Base-by-base conservation (phyloP, 1,140 invertebrate species). In the Bradynema listronoti region DNA sequence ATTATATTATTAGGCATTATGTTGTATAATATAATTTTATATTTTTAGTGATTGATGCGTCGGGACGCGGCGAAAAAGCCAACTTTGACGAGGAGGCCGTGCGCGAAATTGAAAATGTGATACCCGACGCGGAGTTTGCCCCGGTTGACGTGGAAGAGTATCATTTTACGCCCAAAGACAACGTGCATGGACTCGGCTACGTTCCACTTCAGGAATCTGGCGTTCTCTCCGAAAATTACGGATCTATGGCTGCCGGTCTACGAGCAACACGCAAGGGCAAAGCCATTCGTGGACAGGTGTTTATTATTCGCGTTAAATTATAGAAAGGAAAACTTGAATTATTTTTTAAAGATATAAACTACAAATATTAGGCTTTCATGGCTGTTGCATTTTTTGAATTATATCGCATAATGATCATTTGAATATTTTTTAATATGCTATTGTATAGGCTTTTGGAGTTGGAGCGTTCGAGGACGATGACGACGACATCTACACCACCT, bases 371-470 rank as follows among this genome's bases (percentile, higher is more conserved):
- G n/a, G n/a, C n/a, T n/a, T n/a, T n/a, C n/a, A n/a, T n/a, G n/a
- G n/a, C n/a, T n/a, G n/a, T n/a, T n/a, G n/a, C n/a, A n/a, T n/a
- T n/a, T n/a, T n/a, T n/a, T n/a, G n/a, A n/a, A n/a, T n/a, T n/a
- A n/a, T n/a, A n/a, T n/a, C n/a, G n/a, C n/a, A n/a, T n/a, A n/a
- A n/a, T n/a, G n/a, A n/a, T n/a, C n/a, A n/a, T n/a, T n/a, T n/a
- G n/a, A n/a, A n/a, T n/a, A n/a, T n/a, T n/a, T n/a, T n/a, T n/a
- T n/a, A n/a, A n/a, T n/a, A n/a, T n/a, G n/a, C n/a, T n/a, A n/a
- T n/a, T n/a, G n/a, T 47, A 5, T 85, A 94, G 83, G 94, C 91
- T 0, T 99, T 99, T 82, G 94, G 94, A 29, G 91, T 97, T 14
- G 95, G 95, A 7, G 92, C 89, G 0, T 87, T 95, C 73, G 94